Evolutionary conservation across 2,113 vertebrate genomes (phyloP).

Genomic region (Galeopterus variegatus): DNA sequence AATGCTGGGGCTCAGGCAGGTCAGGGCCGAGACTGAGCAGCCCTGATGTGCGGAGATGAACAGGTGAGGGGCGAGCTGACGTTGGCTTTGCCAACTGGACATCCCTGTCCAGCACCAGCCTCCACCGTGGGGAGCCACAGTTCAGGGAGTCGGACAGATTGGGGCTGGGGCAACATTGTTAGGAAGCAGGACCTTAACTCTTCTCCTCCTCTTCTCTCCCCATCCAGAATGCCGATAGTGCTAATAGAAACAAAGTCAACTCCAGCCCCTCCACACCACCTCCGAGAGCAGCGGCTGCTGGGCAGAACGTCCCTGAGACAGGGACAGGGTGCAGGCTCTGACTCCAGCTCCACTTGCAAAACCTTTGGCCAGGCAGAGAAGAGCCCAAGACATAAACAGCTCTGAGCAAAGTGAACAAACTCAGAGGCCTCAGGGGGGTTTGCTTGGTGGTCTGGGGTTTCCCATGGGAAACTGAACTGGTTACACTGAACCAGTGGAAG

Average conservation of each 20-base stretch:
- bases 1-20: background rate
- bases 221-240: background rate
- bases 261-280: background rate
- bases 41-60: rapidly evolving
- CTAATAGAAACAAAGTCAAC: background rate
- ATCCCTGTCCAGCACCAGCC: too few species aligned
- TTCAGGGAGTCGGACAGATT: background rate
- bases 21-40: background rate
- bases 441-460: rapidly evolving
- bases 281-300: rapidly evolving
- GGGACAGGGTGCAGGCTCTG: rapidly evolving
- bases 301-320: rapidly evolving
- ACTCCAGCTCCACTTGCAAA: background rate
- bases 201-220: background rate
- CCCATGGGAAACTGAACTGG: too few species aligned
- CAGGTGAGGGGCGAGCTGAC: rapidly evolving
- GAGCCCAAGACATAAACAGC: background rate
- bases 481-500: background rate
- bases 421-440: background rate
- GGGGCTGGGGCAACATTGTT: background rate
- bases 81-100: background rate
- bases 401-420: background rate
- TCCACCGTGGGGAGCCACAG: background rate
- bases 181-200: background rate
- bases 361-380: background rate